Conservation (phyloP, 2,113 vertebrate species). For the Pituophis catenifer region DNA sequence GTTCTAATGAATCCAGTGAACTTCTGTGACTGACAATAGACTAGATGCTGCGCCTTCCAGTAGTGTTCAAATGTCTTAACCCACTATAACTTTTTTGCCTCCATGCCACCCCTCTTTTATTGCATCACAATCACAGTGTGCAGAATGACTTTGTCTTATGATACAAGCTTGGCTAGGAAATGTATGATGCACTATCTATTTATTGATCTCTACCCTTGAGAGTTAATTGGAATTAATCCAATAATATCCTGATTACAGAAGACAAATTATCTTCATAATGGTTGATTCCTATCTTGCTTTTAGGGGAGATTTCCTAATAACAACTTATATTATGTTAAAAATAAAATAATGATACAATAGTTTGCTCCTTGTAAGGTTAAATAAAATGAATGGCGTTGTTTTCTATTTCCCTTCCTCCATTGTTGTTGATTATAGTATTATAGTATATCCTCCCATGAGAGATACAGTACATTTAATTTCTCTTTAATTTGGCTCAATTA, state of each 20-base stretch:
- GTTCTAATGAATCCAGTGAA: neutral
- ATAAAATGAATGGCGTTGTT: constrained; percentile 44
- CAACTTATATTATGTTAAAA: neutral
- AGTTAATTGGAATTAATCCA: neutral
- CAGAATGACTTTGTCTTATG: neutral
- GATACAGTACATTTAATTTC: constrained; percentile 26
- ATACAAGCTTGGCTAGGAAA: neutral
- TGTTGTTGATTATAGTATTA: constrained; percentile 34
- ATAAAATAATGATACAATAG: neutral
- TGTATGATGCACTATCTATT: neutral
- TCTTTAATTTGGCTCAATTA: constrained; percentile 47
- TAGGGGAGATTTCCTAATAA: neutral
- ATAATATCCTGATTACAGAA: constrained; percentile 7
- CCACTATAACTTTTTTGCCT: neutral
- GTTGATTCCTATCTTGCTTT: neutral
- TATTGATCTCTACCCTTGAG: neutral
- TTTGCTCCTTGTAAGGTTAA: constrained; percentile 14
- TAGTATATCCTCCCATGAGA: constrained; percentile 34
- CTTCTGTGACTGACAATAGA: neutral
- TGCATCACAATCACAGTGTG: neutral
- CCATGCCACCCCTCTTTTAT: neutral
- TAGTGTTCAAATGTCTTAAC: neutral
- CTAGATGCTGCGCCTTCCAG: neutral
- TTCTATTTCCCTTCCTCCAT: constrained; percentile 3
- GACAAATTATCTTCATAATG: neutral